Evolutionary conservation across 92 coral and sea anemone species (phyloP).

Genomic region (Palythoa caribaeorum): DNA sequence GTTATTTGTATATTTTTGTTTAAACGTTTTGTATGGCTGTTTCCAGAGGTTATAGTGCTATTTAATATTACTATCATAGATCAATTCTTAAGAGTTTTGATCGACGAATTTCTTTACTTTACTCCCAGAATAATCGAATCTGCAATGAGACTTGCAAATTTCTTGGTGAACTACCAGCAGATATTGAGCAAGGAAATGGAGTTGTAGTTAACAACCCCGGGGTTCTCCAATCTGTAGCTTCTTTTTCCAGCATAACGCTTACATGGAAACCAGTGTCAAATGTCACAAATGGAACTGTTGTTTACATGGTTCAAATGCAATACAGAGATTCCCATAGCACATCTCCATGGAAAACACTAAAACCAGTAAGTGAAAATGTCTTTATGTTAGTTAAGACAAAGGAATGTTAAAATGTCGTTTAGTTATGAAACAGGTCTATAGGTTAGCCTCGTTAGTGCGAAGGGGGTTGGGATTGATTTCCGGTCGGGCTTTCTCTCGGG

Average conservation of each 20-base stretch:
- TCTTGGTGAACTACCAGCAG: not conserved
- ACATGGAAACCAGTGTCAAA: conserved; percentile 41
- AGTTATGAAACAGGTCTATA: no score
- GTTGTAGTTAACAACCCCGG: not conserved
- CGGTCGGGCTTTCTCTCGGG: no score
- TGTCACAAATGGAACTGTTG: conserved; percentile 27
- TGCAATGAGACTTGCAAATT: conserved; percentile 33
- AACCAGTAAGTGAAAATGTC: not conserved
- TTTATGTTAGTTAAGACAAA: not conserved
- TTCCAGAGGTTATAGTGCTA: no score
- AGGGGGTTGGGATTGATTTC: no score
- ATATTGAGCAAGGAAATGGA: conserved; percentile 36
- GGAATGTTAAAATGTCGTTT: no score
- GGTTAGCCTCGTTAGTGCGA: no score
- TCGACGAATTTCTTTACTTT: not conserved
- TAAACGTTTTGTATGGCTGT: no score
- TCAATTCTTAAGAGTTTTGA: no score
- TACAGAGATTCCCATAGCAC: not conserved
- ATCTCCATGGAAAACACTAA: not conserved
- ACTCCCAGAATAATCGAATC: conserved; percentile 12
- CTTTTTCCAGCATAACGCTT: not conserved
- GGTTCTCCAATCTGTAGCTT: not conserved
- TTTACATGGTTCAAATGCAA: conserved; percentile 33
- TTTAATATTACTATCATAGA: no score
- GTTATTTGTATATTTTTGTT: no score